phyloP scores from a whole-genome alignment of 2,113 vertebrate genomes.

The Patagioenas fasciata region DNA sequence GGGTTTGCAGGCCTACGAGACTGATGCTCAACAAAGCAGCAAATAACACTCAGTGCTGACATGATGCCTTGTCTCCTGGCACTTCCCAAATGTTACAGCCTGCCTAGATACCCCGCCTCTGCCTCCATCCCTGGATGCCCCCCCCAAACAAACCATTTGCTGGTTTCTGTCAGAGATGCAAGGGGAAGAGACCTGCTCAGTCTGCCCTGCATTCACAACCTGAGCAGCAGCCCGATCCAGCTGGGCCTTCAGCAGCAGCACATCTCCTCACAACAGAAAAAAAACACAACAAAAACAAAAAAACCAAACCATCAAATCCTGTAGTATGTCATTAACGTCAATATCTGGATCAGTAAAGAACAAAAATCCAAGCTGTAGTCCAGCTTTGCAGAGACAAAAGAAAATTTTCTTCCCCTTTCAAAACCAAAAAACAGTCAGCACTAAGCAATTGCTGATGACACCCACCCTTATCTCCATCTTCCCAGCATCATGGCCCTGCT shows the following conservation, averaged over 20 bases:
- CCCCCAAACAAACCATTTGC: neutral
- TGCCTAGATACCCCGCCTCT: neutral
- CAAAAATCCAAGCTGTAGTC: neutral
- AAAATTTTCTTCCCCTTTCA: neutral
- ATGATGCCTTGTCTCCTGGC: constrained; percentile 47
- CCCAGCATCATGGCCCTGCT: neutral
- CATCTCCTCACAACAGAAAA: neutral
- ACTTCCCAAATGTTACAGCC: neutral
- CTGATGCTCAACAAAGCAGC: neutral
- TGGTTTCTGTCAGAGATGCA: neutral
- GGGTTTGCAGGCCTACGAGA: neutral
- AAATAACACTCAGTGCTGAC: neutral
- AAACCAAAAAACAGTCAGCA: neutral
- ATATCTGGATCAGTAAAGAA: neutral
- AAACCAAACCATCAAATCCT: neutral
- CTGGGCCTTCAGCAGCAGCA: neutral
- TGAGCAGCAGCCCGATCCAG: neutral
- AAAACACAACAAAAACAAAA: neutral
- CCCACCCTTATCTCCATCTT: neutral
- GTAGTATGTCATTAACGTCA: rapidly evolving
- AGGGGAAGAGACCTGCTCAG: neutral
- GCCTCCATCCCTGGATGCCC: neutral
- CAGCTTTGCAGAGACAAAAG: constrained; percentile 5
- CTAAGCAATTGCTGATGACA: rapidly evolving
- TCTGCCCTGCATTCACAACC: neutral